Base-by-base conservation (phyloP, 2,113 vertebrate genomes). In the Psephotus haematonotus region DNA sequence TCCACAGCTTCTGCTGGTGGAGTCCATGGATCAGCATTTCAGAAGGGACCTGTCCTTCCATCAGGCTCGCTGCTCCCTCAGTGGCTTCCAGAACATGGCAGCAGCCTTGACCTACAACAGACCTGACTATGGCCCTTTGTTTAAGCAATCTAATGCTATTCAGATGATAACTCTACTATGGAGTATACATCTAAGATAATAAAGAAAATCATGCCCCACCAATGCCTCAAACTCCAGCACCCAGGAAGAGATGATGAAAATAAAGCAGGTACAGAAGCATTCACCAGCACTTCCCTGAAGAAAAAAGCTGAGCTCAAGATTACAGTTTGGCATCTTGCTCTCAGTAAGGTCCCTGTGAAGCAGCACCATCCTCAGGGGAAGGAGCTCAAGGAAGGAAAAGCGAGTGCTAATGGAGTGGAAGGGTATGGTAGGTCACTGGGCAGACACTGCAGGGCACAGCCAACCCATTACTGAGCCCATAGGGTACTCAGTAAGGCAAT, bases 371-470 rank as follows among this genome's bases (percentile, higher is more conserved):
- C n/a, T 28, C 70, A 13, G 31, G n/a, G 25, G 90, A 18, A 72
- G 12, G 23, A 82, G 57, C 28, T 59, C 13, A 24, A 25, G 41
- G 37, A 63, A 91, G 49, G 13, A 35, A 84, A 59, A 64, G 11
- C 7, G 33, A 86, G 13, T 47, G 41, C 13, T 62, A 43, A 86
- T 4, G 14, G 55, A 70, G 28, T 9, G 22, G 50, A 59, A 20
- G 47, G 20, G 27, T 29, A 28, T 3, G 33, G 72, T 3, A 2
- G 7, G 47, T 63, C 52, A 71, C 62, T 68, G 47, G 16, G 28
- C 68, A 57, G 46, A 74, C 31, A 57, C 5, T 0, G 0, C 0
- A 69, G 33, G 22, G 43, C 44, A 62, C 29, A 69, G 24, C 5
- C 68, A 62, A 43, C 5, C 27, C 50, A 11, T 33, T 52, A 39